Conservation (phyloP, 1,140 invertebrate genomes). For the Pogonus chalceus region DNA sequence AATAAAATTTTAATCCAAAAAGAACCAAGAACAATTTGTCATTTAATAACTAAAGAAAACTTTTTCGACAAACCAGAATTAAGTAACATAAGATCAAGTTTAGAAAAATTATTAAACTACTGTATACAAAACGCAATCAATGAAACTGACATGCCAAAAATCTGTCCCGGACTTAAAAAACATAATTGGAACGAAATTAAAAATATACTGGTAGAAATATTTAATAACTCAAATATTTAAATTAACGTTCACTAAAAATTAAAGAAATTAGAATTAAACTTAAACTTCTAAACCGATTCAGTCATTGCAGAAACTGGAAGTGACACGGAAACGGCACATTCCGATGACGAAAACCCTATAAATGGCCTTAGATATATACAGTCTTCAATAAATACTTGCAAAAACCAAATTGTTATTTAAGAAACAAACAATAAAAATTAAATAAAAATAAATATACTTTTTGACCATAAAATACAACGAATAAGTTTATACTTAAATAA, state of each 20-base stretch:
- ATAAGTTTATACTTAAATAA: background rate
- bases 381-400: conserved; percentile 5
- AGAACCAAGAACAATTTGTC: background rate
- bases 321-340: conserved; percentile 9
- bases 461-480: background rate
- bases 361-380: conserved; percentile 9
- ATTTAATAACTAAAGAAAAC: background rate
- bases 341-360: conserved; percentile 6
- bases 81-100: background rate
- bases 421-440: background rate
- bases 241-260: background rate
- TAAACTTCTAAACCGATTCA: background rate
- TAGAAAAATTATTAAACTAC: background rate
- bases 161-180: background rate
- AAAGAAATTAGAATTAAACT: background rate
- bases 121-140: background rate
- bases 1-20: background rate
- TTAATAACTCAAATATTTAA: background rate
- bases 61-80: background rate
- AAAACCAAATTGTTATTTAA: conserved; percentile 12
- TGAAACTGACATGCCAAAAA: background rate
- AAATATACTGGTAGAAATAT: background rate
- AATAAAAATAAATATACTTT: background rate
- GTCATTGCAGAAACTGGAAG: background rate
- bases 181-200: background rate